These are phyloP conservation scores for Excalfactoria chinensis DNA, from an alignment of 2,113 vertebrate genomes.

Conservation along the genomic window DNA sequence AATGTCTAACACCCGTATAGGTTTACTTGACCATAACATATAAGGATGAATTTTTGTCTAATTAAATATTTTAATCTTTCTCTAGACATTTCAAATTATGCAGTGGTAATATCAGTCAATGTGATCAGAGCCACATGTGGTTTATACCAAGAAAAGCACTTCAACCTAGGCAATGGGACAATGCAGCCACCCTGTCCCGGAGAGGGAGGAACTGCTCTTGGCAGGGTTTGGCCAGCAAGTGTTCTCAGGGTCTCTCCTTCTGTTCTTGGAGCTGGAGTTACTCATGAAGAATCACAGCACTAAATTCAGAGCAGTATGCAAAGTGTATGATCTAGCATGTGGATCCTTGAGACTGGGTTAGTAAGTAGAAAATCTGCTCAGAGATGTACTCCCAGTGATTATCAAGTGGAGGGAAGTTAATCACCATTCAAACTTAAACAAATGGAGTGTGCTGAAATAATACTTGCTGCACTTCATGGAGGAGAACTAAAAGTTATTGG, in stretches of 20 bases:
- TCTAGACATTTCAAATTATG: not conserved
- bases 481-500: not conserved
- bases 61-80: not conserved
- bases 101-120: not conserved
- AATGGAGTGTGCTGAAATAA: not conserved
- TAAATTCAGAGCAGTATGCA: accelerated
- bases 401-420: not conserved
- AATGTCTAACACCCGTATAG: not conserved
- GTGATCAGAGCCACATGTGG: not conserved
- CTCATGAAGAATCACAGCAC: not conserved
- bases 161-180: not conserved
- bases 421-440: not conserved
- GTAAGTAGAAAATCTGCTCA: not conserved
- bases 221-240: not conserved
- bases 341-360: not conserved
- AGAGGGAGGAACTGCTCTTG: not conserved
- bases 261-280: not conserved
- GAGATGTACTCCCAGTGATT: not conserved
- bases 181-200: not conserved
- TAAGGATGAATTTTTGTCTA: not conserved
- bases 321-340: not conserved
- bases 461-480: not conserved
- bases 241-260: not conserved
- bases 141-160: not conserved
- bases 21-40: not conserved